These are phyloP conservation scores for Chymomyza amoena DNA, from an alignment of 2,888 invertebrate species.

Conservation along the genomic window DNA sequence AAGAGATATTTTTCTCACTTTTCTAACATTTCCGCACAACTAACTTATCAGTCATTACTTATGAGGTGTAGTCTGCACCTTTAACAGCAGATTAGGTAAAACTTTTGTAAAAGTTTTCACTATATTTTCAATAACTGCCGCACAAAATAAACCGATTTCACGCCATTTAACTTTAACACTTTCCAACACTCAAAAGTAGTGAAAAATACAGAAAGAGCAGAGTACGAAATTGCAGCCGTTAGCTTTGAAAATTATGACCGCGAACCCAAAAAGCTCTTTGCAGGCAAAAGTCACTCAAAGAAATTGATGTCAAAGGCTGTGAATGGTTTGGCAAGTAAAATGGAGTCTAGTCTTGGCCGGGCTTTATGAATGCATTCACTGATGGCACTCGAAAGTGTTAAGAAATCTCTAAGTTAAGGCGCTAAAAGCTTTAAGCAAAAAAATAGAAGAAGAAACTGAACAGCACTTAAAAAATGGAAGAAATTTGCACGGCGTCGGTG, in stretches of 20 bases:
- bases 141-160: not conserved
- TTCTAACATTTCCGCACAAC: too few relatives aligned
- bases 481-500: constrained; percentile 17
- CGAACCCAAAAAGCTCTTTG: constrained; percentile 46
- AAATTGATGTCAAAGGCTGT: constrained; percentile 29
- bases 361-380: constrained; percentile 32
- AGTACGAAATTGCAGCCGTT: not conserved
- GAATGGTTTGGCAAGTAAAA: not conserved
- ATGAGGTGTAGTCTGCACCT: too few relatives aligned
- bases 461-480: constrained; percentile 38
- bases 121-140: too few relatives aligned
- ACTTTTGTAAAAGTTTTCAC: too few relatives aligned
- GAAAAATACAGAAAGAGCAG: not conserved
- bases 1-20: too few relatives aligned
- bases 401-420: not conserved
- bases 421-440: not conserved
- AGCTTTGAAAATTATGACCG: constrained; percentile 37
- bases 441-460: constrained; percentile 23
- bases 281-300: constrained; percentile 49
- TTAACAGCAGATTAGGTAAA: too few relatives aligned
- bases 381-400: constrained; percentile 38
- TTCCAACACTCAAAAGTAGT: not conserved
- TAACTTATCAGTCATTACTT: too few relatives aligned
- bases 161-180: not conserved
- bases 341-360: not conserved